Evolutionary conservation across 2,113 vertebrate genomes (phyloP), one percentile per base, ranked within the genome.

Genomic region (Lagopus leucura): DNA sequence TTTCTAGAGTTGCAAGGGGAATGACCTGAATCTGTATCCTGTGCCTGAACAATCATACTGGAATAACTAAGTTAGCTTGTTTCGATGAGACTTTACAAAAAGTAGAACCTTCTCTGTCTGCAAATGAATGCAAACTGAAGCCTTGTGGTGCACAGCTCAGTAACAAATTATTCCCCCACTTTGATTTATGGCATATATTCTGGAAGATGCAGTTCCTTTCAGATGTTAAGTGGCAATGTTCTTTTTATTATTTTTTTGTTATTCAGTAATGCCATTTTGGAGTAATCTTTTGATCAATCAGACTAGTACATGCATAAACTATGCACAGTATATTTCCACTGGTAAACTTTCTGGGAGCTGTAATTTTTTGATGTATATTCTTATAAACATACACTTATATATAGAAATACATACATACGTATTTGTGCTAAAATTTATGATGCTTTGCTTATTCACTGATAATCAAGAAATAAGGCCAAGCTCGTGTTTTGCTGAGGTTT

Each of bases 241-340:
- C 25, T 78, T 12, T 64, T 60, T 30, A 43, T 47, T 64, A 5
- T 36, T 80, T 86, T 79, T 90, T 89, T 84, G 38, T 73, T 79
- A 45, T 80, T 38, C 34, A 72, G 8, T 84, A 57, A 50, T 27
- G 13, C 65, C 0, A 84, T 85, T 93, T 91, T 66, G 48, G 72
- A 87, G 81, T 30, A 87, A 58, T 89, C 52, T 82, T 94, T 92
- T 91, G 77, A 89, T 91, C 82, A 47, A 14, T 69, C 52, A 52
- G 19, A 58, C 36, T 69, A 82, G 18, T 0, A 0, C 38, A 32
- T 76, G 55, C 12, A 43, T 80, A 47, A 87, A 92, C 5, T 58
- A 76, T 32, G 54, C 45, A 38, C 25, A 28, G 84, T 84, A 22
- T 87, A 50, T 82, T 95, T 95, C 45, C 22, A 87, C 16, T 28